A percentile compares a stretch with the other conserved stretches of the same genome.
phyloP scores from a whole-genome alignment of 1,140 invertebrate genomes.

The Drosophila sproati region DNA sequence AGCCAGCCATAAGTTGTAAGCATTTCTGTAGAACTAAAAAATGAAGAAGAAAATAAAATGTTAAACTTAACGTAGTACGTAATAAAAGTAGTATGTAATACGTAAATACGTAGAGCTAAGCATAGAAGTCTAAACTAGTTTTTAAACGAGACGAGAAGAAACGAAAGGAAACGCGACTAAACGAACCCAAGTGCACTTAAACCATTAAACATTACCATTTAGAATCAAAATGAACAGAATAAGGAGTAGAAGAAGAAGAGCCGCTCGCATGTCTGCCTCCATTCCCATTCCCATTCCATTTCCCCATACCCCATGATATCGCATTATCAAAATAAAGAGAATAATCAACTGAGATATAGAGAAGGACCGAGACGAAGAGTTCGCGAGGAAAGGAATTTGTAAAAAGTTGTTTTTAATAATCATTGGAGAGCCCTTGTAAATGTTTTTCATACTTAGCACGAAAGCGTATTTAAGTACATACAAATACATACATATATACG shows the following conservation, averaged over 20 bases:
- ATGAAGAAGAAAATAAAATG: conserved; percentile 1
- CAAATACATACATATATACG: conserved; percentile 27
- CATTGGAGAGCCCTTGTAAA: conserved; percentile 61
- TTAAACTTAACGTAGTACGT: conserved; percentile 22
- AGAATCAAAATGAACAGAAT: conserved; percentile 27
- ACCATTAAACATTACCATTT: conserved; percentile 43
- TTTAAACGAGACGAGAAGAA: conserved; percentile 18
- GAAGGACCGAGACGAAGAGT: conserved; percentile 1
- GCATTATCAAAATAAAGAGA: conserved; percentile 35
- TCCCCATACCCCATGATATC: conserved; percentile 19
- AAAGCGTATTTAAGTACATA: conserved; percentile 39
- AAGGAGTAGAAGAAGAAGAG: not conserved
- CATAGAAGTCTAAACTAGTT: conserved; percentile 55
- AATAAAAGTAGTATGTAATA: conserved; percentile 18
- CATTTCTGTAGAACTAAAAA: conserved; percentile 50
- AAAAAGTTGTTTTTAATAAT: conserved; percentile 76
- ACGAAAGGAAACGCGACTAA: conserved; percentile 26
- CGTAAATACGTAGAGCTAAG: conserved; percentile 24
- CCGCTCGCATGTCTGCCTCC: conserved; percentile 45
- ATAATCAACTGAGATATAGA: conserved; percentile 18
- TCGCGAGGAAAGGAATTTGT: conserved; percentile 37
- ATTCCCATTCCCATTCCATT: conserved; percentile 46
- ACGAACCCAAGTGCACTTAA: conserved; percentile 52
- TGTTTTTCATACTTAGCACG: conserved; percentile 45
- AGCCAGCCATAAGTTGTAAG: conserved; percentile 81